phyloP scores from a whole-genome alignment of 37 sponge, comb jelly and placozoan species.

The Dysidea cf. avara region DNA sequence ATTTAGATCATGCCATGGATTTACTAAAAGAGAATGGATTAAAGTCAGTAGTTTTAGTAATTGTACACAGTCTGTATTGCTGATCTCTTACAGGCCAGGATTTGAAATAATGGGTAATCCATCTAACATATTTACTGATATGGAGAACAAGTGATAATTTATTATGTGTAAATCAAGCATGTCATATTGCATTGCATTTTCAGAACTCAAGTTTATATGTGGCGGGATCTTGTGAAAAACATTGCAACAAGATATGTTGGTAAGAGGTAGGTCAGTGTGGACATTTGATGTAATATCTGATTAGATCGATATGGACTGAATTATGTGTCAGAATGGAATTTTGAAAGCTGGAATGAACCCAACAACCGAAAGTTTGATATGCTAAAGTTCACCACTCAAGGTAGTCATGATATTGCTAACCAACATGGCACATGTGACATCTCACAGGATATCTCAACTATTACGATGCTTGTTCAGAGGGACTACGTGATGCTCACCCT shows the following conservation, averaged over 20 bases:
- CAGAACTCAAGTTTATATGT: constrained; percentile 34
- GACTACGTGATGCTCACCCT: constrained; percentile 1
- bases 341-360: constrained; percentile 56
- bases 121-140: constrained; percentile 27
- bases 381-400: constrained; percentile 15
- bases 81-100: constrained; percentile 11
- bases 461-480: constrained; percentile 54
- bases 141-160: constrained; percentile 48
- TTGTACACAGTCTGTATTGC: no score
- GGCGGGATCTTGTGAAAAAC: constrained; percentile 38
- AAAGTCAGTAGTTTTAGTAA: no score
- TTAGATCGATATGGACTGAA: constrained; percentile 42
- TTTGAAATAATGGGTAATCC: constrained; percentile 63
- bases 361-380: constrained; percentile 32
- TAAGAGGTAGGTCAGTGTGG: constrained; percentile 15
- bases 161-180: neutral
- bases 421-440: no score
- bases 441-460: constrained; percentile 28
- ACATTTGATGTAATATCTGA: neutral
- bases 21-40: constrained; percentile 11
- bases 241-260: constrained; percentile 26
- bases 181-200: neutral
- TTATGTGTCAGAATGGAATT: constrained; percentile 42
- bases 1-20: constrained; percentile 11
- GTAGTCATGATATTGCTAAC: no score